Percentiles rank a stretch among this genome's conserved stretches.
These are phyloP conservation scores for Paedocypris sp. DNA, from an alignment of 2,113 vertebrate species.

Conservation along the genomic window DNA sequence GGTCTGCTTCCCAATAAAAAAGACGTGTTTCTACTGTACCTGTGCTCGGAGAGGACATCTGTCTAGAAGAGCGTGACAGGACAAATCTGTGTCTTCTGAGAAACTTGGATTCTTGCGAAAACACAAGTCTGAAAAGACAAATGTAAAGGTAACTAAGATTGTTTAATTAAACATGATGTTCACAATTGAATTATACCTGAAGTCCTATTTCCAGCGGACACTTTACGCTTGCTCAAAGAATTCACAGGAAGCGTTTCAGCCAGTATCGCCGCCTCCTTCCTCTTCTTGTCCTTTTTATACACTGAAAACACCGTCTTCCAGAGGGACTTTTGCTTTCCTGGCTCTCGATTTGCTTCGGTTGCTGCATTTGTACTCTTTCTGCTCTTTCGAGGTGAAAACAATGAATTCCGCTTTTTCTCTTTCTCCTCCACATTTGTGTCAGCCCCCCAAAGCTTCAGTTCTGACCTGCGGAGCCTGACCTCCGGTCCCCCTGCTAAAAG, in stretches of 20 bases:
- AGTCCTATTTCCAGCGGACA: constrained; percentile 34
- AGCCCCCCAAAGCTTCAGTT: neutral
- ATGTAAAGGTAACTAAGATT: neutral
- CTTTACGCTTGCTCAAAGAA: constrained; percentile 55
- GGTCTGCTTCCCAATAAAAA: too few species aligned
- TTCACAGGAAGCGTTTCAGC: constrained; percentile 67
- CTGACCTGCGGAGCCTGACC: constrained; percentile 4
- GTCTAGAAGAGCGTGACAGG: constrained; percentile 71
- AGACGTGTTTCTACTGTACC: constrained; percentile 50
- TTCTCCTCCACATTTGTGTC: constrained; percentile 44
- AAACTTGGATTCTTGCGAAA: constrained; percentile 66
- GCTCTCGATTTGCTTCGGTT: constrained; percentile 50
- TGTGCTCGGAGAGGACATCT: constrained; percentile 71
- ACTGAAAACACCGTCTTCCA: constrained; percentile 79
- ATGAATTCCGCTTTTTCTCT: constrained; percentile 68
- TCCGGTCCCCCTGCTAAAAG: neutral
- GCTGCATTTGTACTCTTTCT: constrained; percentile 60
- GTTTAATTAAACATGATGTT: neutral
- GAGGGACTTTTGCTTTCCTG: constrained; percentile 64
- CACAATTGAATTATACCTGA: constrained; percentile 6
- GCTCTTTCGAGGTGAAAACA: constrained; percentile 74
- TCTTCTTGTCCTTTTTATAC: constrained; percentile 72
- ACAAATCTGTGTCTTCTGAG: constrained; percentile 77
- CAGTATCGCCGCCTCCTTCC: constrained; percentile 64
- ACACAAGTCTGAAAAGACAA: constrained; percentile 56